phyloP scores from a whole-genome alignment of 2,888 invertebrate species.

The Scelioninae gen. 2 region DNA sequence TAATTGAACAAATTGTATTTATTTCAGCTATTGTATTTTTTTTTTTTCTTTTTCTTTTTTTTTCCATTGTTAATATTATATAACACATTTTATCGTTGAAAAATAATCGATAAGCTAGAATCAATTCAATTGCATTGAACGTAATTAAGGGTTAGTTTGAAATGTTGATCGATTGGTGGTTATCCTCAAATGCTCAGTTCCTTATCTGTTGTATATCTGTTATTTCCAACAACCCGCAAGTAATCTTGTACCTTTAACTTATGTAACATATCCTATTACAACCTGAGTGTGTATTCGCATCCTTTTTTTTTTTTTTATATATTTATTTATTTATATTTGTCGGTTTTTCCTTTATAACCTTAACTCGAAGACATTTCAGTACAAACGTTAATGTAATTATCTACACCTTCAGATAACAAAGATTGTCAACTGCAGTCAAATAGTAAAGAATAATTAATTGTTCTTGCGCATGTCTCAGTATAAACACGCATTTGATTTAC shows the following conservation, averaged over 20 bases:
- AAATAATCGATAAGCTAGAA: neutral
- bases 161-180: conserved; percentile 23
- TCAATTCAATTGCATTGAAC: conserved; percentile 4
- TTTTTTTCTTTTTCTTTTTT: no score
- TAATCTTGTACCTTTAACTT: neutral
- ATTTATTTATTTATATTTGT: no score
- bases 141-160: conserved; percentile 8
- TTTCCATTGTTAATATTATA: no score
- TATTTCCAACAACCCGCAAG: no score
- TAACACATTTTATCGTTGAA: no score
- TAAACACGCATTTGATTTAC: neutral
- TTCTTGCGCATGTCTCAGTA: neutral
- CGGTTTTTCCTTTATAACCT: no score
- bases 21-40: conserved; percentile 21
- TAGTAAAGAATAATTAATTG: no score
- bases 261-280: conserved; percentile 3
- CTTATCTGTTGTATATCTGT: conserved; percentile 2
- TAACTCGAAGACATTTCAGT: conserved; percentile 56
- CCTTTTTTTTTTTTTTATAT: conserved; percentile 27
- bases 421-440: no score
- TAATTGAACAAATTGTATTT: conserved; percentile 2
- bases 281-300: conserved; percentile 5
- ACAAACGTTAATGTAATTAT: conserved; percentile 57
- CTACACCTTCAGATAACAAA: no score
- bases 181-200: conserved; percentile 19